Evolutionary conservation across 2,888 invertebrate genomes (phyloP), one percentile per base, ranked within the genome.

Genomic region (Hemaris fuciformis): DNA sequence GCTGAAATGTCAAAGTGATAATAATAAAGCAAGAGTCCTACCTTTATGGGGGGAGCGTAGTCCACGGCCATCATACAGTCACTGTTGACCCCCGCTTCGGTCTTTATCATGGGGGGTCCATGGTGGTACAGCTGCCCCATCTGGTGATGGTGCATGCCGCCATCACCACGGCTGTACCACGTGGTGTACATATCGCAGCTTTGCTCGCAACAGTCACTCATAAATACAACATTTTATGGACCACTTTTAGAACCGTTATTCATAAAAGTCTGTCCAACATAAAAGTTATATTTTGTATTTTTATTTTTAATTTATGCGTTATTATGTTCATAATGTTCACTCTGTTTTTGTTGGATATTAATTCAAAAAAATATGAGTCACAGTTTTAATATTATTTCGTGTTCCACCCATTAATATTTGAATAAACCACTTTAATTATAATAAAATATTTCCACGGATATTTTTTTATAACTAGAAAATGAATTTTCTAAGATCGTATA

Each of bases 41-140:
- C 94, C 94, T 94, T 94, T 80, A 94, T 94, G 22, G 94, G 94
- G 0, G 94, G 93, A 0, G 94, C 94, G 76, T 94, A 94, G 72
- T 94, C 94, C 25, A 94, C 93, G 0, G 94, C 94, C 88, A 94
- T 93, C 94, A 94, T 94, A 67, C 94, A 94, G 80, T 94, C 94
- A 77, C 93, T 94, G 77, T 94, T 94, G 45, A 94, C 93, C 31
- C 93, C 93, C 57, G 94, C 93, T 67, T 94, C 94, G 69, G 94
- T 94, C 89, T 94, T 94, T 71, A 94, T 94, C 89, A 94, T 93
- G 62, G 94, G 93, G 45, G 94, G 92, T 4, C 93, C 93, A 68
- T 93, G 93, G 79, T 93, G 93, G 84, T 92, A 93, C 79, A 93
- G 79, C 79, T 89, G 93, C 63, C 89, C 93, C 91, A 93, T 91